Conservation (phyloP, 2,888 invertebrate species). For the Drosophila parthenogenetica region DNA sequence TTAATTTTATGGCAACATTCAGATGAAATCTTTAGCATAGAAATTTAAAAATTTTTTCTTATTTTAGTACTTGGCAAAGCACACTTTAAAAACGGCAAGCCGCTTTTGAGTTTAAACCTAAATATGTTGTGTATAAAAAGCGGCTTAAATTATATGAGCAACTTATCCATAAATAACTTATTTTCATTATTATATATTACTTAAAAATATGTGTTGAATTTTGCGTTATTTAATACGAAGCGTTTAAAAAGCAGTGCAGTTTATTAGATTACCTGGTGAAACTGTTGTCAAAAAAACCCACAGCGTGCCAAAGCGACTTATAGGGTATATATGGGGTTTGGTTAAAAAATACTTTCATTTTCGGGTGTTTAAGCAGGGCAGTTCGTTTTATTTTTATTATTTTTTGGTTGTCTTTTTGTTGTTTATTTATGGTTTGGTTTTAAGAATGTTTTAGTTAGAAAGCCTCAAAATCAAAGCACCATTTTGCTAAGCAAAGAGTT, state of each 20-base stretch:
- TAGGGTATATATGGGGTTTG: conserved; percentile 59
- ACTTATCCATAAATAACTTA: conserved; percentile 42
- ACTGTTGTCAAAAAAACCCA: conserved; percentile 88
- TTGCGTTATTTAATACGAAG: conserved; percentile 69
- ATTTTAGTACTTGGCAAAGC: conserved; percentile 10
- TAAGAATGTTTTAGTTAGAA: conserved; percentile 44
- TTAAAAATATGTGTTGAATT: conserved; percentile 44
- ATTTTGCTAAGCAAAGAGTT: conserved; percentile 49
- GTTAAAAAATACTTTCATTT: conserved; percentile 47
- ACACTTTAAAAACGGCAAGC: conserved; percentile 30
- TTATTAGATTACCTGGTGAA: conserved; percentile 86
- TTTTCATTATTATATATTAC: conserved; percentile 21
- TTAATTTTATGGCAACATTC: too few relatives aligned
- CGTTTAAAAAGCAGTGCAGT: conserved; percentile 87
- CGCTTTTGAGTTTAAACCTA: conserved; percentile 7
- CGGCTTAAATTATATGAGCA: conserved; percentile 54
- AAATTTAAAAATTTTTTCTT: too few relatives aligned
- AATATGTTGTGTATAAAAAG: conserved; percentile 25
- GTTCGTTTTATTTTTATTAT: conserved; percentile 23
- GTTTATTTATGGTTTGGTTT: conserved; percentile 33
- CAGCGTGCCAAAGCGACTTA: conserved; percentile 88
- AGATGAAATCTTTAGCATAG: neutral
- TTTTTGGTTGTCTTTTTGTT: conserved; percentile 16
- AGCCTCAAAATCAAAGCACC: conserved; percentile 73
- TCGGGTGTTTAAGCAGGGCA: conserved; percentile 36